Evolutionary conservation across 53 echinoderm and acorn worm species (phyloP).

Genomic region (Crossaster papposus): DNA sequence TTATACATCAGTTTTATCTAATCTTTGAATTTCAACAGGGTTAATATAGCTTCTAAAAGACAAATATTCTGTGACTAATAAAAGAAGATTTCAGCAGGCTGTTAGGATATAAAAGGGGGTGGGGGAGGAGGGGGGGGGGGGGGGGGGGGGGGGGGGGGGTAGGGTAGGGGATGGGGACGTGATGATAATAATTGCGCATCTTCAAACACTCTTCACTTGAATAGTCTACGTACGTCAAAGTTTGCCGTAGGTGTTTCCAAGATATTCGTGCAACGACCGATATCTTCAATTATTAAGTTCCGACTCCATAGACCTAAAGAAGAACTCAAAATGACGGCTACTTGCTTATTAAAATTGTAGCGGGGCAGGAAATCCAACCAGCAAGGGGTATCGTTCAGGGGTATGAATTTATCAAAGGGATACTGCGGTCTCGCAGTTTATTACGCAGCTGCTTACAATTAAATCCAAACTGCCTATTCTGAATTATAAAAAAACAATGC

Average conservation of each 20-base stretch:
- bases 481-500: neutral
- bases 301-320: no score
- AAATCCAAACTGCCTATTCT: neutral
- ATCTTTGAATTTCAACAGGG: no score
- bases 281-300: slow-evolving; percentile 57
- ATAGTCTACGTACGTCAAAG: slow-evolving; percentile 50
- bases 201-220: slow-evolving; percentile 5
- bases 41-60: no score
- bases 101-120: no score
- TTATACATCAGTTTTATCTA: no score
- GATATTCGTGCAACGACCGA: slow-evolving; percentile 32
- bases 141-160: no score
- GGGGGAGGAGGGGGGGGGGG: no score
- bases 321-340: neutral
- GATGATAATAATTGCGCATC: neutral
- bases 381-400: neutral
- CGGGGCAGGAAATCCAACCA: neutral
- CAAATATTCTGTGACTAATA: no score
- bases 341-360: neutral
- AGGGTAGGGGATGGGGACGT: no score
- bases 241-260: slow-evolving; percentile 51
- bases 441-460: neutral
- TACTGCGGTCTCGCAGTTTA: neutral
- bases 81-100: no score
- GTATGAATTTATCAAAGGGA: neutral